phyloP scores from a whole-genome alignment of 2,797 vertebrate genomes.

The Okamejei kenojei region DNA sequence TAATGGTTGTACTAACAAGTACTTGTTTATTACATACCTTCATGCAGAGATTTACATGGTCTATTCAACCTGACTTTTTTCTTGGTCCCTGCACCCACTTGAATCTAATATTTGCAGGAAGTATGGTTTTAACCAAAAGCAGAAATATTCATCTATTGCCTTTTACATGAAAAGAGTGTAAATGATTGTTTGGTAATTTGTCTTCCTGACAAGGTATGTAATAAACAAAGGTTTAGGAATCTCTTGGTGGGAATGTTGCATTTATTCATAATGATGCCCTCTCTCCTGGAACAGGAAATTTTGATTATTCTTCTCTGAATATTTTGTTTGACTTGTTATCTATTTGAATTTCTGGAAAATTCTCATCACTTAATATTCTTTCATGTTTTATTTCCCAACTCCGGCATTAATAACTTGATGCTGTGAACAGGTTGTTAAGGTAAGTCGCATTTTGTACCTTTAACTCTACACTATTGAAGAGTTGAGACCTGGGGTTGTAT shows the following conservation, averaged over 20 bases:
- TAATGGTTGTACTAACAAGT: slow-evolving; percentile 3
- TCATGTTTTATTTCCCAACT: background rate
- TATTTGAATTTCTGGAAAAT: background rate
- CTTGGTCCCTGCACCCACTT: background rate
- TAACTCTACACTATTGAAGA: background rate
- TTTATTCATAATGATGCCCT: background rate
- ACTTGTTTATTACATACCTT: slow-evolving; percentile 35
- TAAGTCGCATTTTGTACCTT: background rate
- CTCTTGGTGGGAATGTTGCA: background rate
- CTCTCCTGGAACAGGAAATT: background rate
- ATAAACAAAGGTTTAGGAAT: background rate
- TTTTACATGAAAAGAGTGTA: background rate
- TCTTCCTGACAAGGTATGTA: slow-evolving; percentile 32
- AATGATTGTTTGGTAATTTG: background rate
- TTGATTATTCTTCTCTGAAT: background rate
- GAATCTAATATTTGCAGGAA: background rate
- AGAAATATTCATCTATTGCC: too few species aligned
- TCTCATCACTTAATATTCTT: background rate
- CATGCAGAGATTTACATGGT: background rate
- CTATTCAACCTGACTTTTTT: background rate
- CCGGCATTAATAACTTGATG: background rate
- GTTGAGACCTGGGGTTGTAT: too few species aligned
- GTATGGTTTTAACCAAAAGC: background rate
- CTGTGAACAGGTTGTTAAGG: slow-evolving; percentile 9
- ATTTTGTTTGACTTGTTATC: background rate